A percentile compares a stretch with the other conserved stretches of the same genome.
phyloP scores from a whole-genome alignment of 2,797 vertebrate species.

The Anolis apletophallus region DNA sequence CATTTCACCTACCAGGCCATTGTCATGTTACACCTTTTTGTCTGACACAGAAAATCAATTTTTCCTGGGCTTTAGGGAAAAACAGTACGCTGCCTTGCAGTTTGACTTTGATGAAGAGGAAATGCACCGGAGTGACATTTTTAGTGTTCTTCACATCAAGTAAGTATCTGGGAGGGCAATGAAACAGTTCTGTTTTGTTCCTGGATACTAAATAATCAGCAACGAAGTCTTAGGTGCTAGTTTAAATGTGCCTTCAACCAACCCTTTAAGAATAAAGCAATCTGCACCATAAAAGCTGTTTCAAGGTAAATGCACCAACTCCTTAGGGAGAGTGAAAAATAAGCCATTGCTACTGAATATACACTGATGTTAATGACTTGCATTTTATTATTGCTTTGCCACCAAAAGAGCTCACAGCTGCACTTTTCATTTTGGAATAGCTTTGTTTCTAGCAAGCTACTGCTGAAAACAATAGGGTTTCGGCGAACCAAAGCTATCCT shows the following conservation, averaged over 20 bases:
- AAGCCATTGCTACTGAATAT: conserved; percentile 63
- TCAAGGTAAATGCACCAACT: conserved; percentile 64
- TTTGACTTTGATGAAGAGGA: conserved; percentile 22
- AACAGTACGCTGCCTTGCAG: not conserved
- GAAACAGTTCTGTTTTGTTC: conserved; percentile 50
- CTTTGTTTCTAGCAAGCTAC: conserved; percentile 56
- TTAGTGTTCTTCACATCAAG: not conserved
- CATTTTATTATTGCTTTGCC: conserved; percentile 73
- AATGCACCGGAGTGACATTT: not conserved
- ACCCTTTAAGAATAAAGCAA: conserved; percentile 31
- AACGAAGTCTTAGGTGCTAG: conserved; percentile 48
- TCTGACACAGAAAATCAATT: conserved; percentile 25
- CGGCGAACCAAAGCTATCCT: conserved; percentile 64
- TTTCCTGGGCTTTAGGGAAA: conserved; percentile 18
- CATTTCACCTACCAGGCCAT: conserved; percentile 4
- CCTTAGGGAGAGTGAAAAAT: conserved; percentile 62
- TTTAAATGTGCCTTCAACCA: conserved; percentile 53
- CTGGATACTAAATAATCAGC: conserved; percentile 49
- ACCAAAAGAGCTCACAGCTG: conserved; percentile 71
- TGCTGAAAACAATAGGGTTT: conserved; percentile 63
- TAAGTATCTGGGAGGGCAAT: conserved; percentile 15
- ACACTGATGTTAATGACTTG: conserved; percentile 69
- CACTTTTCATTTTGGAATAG: conserved; percentile 69
- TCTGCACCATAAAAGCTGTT: conserved; percentile 51
- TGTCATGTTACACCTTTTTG: conserved; percentile 32